Percentiles rank a stretch among this genome's conserved stretches.
These are phyloP conservation scores for Bugulina stolonifera DNA, from an alignment of 2,888 invertebrate genomes.

Conservation along the genomic window DNA sequence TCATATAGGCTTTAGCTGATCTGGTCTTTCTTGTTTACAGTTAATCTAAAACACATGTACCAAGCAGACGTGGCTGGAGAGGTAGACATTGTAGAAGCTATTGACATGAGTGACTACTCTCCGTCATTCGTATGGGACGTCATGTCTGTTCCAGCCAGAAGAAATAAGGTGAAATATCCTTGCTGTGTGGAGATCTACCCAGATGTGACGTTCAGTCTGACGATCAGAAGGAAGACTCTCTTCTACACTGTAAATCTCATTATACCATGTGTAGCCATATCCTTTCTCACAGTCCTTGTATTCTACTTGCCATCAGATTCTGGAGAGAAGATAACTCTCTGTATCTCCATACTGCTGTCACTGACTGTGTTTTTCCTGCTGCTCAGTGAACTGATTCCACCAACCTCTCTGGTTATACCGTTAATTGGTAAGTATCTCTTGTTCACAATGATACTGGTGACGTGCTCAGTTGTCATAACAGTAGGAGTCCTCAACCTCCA, in stretches of 20 bases:
- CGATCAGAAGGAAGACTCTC: constrained; percentile 85
- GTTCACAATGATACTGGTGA: constrained; percentile 54
- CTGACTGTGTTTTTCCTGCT: constrained; percentile 98
- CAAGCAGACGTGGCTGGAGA: constrained; percentile 28
- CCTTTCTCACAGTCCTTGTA: constrained; percentile 89
- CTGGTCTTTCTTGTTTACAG: no score
- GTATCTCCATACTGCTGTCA: constrained; percentile 96
- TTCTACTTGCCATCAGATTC: constrained; percentile 96
- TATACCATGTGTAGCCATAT: constrained; percentile 77
- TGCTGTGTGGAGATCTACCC: constrained; percentile 92
- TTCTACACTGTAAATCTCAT: constrained; percentile 74
- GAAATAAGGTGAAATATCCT: constrained; percentile 62
- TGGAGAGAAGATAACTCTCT: constrained; percentile 96
- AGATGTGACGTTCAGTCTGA: constrained; percentile 93
- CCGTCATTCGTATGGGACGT: constrained; percentile 99
- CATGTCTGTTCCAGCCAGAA: constrained; percentile 67
- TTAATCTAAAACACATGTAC: constrained; percentile 49
- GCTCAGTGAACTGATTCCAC: constrained; percentile 91
- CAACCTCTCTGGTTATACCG: constrained; percentile 76
- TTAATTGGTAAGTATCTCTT: constrained; percentile 67
- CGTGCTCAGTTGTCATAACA: constrained; percentile 55
- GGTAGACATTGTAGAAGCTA: constrained; percentile 59
- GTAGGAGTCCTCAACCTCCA: constrained; percentile 68
- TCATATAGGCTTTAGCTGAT: no score
- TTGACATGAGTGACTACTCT: constrained; percentile 95